Percentiles rank a stretch among this genome's conserved stretches.
Evolutionary conservation across 92 coral and sea anemone genomes (phyloP).

Genomic region (Epizoanthus fatuus): DNA sequence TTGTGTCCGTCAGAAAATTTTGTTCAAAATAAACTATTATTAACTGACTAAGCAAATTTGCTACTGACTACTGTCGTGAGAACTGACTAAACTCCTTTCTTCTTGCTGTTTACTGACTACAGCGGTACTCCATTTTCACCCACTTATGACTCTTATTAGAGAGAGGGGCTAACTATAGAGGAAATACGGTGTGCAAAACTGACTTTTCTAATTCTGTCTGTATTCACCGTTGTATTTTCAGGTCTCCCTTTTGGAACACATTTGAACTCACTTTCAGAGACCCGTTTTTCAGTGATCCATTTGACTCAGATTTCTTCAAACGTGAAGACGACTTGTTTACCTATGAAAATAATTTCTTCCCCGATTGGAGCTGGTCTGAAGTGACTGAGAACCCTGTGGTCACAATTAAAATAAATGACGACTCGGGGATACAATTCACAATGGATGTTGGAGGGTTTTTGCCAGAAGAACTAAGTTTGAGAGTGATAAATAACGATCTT

Average conservation of each 20-base stretch:
- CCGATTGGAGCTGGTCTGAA: slow-evolving; percentile 10
- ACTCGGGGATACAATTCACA: slow-evolving; percentile 3
- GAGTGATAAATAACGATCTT: slow-evolving; percentile 42
- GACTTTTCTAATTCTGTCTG: no score
- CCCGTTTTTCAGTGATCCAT: slow-evolving; percentile 52
- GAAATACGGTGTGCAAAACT: no score
- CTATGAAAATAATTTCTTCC: slow-evolving; percentile 25
- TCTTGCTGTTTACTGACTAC: no score
- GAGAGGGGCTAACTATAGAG: no score
- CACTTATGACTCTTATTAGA: no score
- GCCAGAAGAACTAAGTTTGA: slow-evolving; percentile 68
- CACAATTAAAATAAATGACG: slow-evolving; percentile 33
- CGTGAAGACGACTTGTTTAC: slow-evolving; percentile 29
- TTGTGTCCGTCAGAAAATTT: no score
- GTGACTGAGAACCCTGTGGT: not conserved
- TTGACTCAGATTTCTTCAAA: slow-evolving; percentile 48
- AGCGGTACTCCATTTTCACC: no score
- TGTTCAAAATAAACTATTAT: no score
- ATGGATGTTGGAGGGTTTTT: slow-evolving; percentile 63
- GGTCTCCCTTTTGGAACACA: slow-evolving; percentile 35
- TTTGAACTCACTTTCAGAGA: slow-evolving; percentile 52
- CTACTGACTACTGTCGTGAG: no score
- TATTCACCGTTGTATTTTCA: not conserved
- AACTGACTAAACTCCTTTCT: no score
- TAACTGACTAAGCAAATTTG: no score